Conservation (phyloP, 2,797 vertebrate species). For the Hyperoplus immaculatus region DNA sequence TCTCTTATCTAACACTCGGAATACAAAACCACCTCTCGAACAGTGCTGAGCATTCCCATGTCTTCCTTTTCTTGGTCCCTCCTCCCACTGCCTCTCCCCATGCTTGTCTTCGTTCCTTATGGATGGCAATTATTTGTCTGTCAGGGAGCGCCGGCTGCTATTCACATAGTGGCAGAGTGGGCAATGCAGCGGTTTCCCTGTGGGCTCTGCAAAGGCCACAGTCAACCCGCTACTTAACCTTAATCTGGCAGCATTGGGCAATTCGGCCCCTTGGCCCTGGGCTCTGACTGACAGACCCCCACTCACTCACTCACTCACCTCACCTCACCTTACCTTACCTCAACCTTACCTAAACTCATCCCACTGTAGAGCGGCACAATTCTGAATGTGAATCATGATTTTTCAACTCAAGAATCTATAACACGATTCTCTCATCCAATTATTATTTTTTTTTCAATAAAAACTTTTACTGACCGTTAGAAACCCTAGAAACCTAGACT, state of each 20-base stretch:
- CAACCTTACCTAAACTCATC: constrained; percentile 27
- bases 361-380: no score
- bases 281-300: constrained; percentile 36
- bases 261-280: background rate
- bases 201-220: background rate
- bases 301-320: background rate
- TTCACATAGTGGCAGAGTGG: constrained; percentile 66
- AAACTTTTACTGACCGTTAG: no score
- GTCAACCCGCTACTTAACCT: no score
- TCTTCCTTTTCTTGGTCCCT: constrained; percentile 28
- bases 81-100: constrained; percentile 48
- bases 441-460: no score
- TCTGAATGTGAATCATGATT: no score
- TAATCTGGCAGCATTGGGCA: no score
- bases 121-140: constrained; percentile 75
- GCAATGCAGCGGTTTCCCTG: constrained; percentile 58
- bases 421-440: no score
- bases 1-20: constrained; percentile 52
- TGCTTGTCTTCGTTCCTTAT: constrained; percentile 39
- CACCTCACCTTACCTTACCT: constrained; percentile 8
- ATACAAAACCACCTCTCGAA: constrained; percentile 44
- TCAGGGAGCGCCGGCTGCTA: constrained; percentile 64
- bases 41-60: constrained; percentile 22
- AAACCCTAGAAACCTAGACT: no score
- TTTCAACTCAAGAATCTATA: no score